Base-by-base conservation (phyloP, 2,797 vertebrate species). In the Manis pentadactyla region DNA sequence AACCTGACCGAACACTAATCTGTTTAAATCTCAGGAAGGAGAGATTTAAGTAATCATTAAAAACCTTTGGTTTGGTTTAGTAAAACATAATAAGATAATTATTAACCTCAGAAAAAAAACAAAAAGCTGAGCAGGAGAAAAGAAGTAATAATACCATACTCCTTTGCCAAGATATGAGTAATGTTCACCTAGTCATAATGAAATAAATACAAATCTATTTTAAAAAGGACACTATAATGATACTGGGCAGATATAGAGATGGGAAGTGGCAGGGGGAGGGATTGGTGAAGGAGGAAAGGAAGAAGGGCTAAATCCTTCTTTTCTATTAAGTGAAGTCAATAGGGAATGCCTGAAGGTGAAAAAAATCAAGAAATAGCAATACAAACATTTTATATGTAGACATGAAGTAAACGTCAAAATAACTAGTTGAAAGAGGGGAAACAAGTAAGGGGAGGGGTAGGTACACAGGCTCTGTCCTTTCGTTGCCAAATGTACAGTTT, bases 131-230 rank as follows among this genome's bases (percentile, higher is more conserved):
- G 12, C 21, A 85, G 34, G 66, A 69, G 49, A 90, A 79, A 39
- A 87, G 71, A 74, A 96, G 11, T 61, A 71, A 89, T 85, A 25
- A 51, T 73, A n/a, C 29, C 93, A 90, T 87, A 59, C 25, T 75
- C 71, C 57, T 87, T 90, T 14, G 19, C n/a, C 46, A 96, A 93
- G 23, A 96, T 69, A 18, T 94, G 31, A 90, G 49, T 73, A 46
- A 53, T 63, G 39, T 83, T 83, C 61, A n/a, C 73, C 27, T 90
- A 42, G 17, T 55, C 57, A 83, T 78, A 78, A 77, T 57, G 46
- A 93, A 93, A 31, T 78, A 63, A 49, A 90, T 39, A 63, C 9
- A 91, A 89, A 90, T 53, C 46, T 55, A 49, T 93, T 69, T 9
- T 57, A 90, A 59, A 79, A 92, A 71, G 37, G 74, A 59, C 29